Conservation (phyloP, 2,113 vertebrate genomes). For the Micronycteris hirsuta region DNA sequence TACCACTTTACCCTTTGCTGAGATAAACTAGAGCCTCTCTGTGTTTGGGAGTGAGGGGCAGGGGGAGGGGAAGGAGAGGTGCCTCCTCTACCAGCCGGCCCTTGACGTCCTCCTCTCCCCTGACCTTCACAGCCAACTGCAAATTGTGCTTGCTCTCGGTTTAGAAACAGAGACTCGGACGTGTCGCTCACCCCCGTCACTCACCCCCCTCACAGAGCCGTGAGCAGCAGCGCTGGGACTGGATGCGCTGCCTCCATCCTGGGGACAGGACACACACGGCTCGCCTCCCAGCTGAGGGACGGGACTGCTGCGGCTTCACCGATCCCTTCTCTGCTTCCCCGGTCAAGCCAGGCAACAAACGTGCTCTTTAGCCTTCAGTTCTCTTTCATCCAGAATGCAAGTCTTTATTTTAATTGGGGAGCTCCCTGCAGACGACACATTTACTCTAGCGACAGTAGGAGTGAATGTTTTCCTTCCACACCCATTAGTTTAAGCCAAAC, state of each 20-base stretch:
- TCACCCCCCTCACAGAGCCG: background rate
- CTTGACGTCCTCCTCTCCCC: background rate
- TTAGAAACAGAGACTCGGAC: background rate
- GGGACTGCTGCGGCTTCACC: background rate
- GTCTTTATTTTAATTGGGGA: background rate
- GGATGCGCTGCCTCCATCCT: background rate
- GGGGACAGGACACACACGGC: fast-evolving
- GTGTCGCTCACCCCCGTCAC: background rate
- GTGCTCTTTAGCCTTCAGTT: background rate
- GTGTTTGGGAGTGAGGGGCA: too few relatives aligned
- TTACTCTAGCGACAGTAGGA: background rate
- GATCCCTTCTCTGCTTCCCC: background rate
- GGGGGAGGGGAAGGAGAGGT: too few relatives aligned
- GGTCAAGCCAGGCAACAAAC: background rate
- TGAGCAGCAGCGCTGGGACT: background rate
- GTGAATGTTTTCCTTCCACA: background rate
- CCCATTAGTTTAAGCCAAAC: background rate
- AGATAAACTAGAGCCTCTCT: fast-evolving
- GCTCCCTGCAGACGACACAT: background rate
- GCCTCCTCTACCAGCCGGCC: fast-evolving
- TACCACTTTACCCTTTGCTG: background rate
- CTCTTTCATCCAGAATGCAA: background rate
- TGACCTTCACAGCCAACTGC: background rate
- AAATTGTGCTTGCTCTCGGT: too few relatives aligned
- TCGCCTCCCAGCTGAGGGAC: too few relatives aligned